phyloP scores from a whole-genome alignment of 2,888 invertebrate species.

The Heliconius ismenius region DNA sequence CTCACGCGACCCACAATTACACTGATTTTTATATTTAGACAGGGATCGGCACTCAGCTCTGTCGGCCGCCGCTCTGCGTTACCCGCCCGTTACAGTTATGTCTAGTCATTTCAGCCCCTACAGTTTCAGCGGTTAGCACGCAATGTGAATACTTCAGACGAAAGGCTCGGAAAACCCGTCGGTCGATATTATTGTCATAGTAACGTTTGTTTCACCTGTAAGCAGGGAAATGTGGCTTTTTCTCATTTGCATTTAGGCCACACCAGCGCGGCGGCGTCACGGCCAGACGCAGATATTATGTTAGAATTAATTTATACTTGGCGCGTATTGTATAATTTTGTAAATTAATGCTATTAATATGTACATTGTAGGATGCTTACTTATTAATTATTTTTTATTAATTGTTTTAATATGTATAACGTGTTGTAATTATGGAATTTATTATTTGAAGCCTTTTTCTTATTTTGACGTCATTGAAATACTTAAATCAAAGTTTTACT shows the following conservation, averaged over 20 bases:
- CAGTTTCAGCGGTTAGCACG: constrained; percentile 75
- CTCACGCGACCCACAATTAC: constrained; percentile 54
- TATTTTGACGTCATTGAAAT: no score
- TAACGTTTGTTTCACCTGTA: constrained; percentile 76
- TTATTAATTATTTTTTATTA: background rate
- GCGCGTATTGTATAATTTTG: constrained; percentile 22
- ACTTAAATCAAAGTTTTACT: background rate
- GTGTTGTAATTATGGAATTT: background rate
- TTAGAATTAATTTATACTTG: constrained; percentile 47
- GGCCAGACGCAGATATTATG: constrained; percentile 56
- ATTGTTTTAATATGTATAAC: no score
- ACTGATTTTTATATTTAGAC: constrained; percentile 46
- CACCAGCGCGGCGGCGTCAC: constrained; percentile 56
- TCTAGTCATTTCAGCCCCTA: constrained; percentile 60
- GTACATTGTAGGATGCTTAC: background rate
- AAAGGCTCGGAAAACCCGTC: constrained; percentile 79
- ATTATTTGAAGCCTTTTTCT: background rate
- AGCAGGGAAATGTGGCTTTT: constrained; percentile 64
- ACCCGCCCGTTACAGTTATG: constrained; percentile 29
- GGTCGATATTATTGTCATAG: constrained; percentile 78
- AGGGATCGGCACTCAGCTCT: constrained; percentile 40
- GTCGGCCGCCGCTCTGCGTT: constrained; percentile 25
- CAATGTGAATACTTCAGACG: constrained; percentile 71
- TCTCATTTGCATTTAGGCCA: constrained; percentile 79
- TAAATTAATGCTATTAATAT: constrained; percentile 7